A percentile compares a stretch with the other conserved stretches of the same genome.
Evolutionary conservation across 2,888 invertebrate genomes (phyloP).

Genomic region (Patella pellucida): DNA sequence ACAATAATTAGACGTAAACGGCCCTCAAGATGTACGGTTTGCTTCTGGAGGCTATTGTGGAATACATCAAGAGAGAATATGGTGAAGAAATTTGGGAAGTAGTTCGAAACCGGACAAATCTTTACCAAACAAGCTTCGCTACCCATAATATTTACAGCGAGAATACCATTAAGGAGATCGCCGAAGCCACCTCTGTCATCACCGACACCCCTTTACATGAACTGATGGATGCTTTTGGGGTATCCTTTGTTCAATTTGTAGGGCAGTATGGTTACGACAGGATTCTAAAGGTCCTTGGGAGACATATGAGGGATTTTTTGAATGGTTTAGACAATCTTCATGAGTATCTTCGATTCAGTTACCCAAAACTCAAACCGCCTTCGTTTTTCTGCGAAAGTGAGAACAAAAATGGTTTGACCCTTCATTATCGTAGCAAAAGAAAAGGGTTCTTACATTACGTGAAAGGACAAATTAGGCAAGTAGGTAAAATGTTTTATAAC

Average conservation of each 20-base stretch:
- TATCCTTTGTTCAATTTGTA: slow-evolving; percentile 92
- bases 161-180: slow-evolving; percentile 85
- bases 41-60: slow-evolving; percentile 92
- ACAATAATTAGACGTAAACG: too few relatives aligned
- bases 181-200: slow-evolving; percentile 69
- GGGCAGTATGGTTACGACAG: slow-evolving; percentile 94
- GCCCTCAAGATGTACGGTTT: slow-evolving; percentile 88
- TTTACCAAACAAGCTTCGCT: slow-evolving; percentile 83
- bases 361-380: slow-evolving; percentile 90
- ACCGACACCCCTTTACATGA: slow-evolving; percentile 84
- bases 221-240: slow-evolving; percentile 95
- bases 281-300: slow-evolving; percentile 75
- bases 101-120: slow-evolving; percentile 86
- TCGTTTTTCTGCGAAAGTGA: slow-evolving; percentile 98
- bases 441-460: slow-evolving; percentile 96
- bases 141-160: slow-evolving; percentile 94
- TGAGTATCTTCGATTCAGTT: slow-evolving; percentile 96
- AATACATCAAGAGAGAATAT: slow-evolving; percentile 91
- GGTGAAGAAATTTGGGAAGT: slow-evolving; percentile 96
- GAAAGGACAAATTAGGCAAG: slow-evolving; percentile 94
- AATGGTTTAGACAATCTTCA: slow-evolving; percentile 95
- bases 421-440: slow-evolving; percentile 87
- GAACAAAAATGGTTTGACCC: slow-evolving; percentile 86
- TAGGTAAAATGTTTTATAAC: slow-evolving; percentile 93
- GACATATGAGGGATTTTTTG: slow-evolving; percentile 95